A percentile compares a stretch with the other conserved stretches of the same genome.
Evolutionary conservation across 2,888 invertebrate species (phyloP).

Genomic region (Aspidapion aeneum): DNA sequence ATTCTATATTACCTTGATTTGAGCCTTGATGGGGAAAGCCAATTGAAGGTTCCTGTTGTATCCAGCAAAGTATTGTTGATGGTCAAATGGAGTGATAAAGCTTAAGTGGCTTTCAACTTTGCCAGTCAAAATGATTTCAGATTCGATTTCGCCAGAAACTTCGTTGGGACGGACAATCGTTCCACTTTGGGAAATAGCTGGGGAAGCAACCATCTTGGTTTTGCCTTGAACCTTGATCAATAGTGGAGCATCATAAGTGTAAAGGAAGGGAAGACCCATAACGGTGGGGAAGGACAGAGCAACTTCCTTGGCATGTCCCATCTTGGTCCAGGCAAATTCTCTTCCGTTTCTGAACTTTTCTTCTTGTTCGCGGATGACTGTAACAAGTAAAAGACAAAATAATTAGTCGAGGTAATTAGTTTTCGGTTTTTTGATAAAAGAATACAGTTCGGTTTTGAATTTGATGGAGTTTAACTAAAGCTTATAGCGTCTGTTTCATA

Average conservation of each 20-base stretch:
- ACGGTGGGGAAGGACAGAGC: conserved; percentile 67
- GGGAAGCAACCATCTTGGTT: conserved; percentile 48
- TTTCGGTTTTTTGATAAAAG: too few species aligned
- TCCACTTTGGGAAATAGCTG: conserved; percentile 38
- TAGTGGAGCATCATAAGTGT: conserved; percentile 57
- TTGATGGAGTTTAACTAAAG: too few species aligned
- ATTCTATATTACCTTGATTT: too few species aligned
- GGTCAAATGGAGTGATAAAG: conserved; percentile 61
- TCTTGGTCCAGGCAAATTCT: conserved; percentile 57
- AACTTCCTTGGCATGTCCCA: conserved; percentile 55
- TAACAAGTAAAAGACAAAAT: conserved; percentile 17
- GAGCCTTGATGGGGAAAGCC: conserved; percentile 53
- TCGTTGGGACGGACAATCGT: conserved; percentile 40
- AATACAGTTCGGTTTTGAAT: too few species aligned
- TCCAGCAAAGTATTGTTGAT: conserved; percentile 57
- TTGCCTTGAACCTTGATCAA: conserved; percentile 54
- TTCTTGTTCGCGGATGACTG: conserved; percentile 46
- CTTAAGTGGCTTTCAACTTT: conserved; percentile 60
- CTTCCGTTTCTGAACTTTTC: conserved; percentile 49
- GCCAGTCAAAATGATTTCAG: conserved; percentile 52
- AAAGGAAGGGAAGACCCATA: conserved; percentile 67
- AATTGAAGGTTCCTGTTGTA: conserved; percentile 58
- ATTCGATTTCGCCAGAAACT: conserved; percentile 49
- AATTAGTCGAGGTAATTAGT: too few species aligned
- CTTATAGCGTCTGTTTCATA: too few species aligned